Evolutionary conservation across 2,888 invertebrate genomes (phyloP), one percentile per base, ranked within the genome.

Genomic region (Dysmachus trigonus): DNA sequence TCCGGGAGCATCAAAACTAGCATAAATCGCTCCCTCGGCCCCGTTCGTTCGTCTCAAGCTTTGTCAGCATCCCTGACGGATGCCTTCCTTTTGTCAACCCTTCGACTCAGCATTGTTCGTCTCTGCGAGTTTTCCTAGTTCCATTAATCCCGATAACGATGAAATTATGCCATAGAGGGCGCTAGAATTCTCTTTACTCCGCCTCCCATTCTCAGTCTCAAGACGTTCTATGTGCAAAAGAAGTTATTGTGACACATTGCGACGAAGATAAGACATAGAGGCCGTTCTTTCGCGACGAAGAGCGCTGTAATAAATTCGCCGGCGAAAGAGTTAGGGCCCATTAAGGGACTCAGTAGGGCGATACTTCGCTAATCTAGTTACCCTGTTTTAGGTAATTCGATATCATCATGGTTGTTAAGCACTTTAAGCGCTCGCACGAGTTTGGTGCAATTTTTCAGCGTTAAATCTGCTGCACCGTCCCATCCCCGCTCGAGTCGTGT

Each of bases 121-220:
- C 10, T 18, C 22, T 72, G 41, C 5, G 41, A 83, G 27, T n/a
- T 77, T 33, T 38, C 33, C 73, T 71, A 82, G 85, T 82, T 86
- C 86, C 86, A 86, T 87, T 87, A 87, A 87, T 86, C 86, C 86
- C 77, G 86, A 87, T 87, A 87, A 87, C 87, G 87, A 86, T 87
- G 77, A 86, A 86, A 87, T 87, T 87, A 87, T 86, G 77, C 77
- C 51, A 62, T 71, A 33, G 6, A 35, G 10, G 10, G 81, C 30
- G 6, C 53, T 38, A 38, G 38, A 10, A 10, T 10, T 8, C 38
- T 15, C 2, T 13, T 15, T 15, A 10, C 30, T n/a, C n/a, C 22
- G 10, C 47, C n/a, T 18, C 30, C 15, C 1, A 4, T 18, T 18
- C 53, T 1, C 18, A 22, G 10, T 41, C 62, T 62, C 13, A 18